phyloP scores from a whole-genome alignment of 1,140 invertebrate species.

The Drosophila carrolli region DNA sequence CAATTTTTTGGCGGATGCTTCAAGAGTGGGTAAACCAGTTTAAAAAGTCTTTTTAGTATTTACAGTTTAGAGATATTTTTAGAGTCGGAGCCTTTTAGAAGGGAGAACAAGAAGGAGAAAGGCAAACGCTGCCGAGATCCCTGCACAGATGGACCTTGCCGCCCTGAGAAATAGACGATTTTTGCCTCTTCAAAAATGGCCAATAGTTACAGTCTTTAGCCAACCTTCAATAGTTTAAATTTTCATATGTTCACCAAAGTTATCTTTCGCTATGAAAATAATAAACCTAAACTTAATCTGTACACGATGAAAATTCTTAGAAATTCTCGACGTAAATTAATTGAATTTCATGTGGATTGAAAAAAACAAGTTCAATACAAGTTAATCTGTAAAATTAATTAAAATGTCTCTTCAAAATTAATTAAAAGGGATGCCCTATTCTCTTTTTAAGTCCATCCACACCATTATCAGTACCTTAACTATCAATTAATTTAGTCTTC shows the following conservation, averaged over 20 bases:
- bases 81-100: conserved; percentile 9
- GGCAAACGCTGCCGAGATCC: conserved; percentile 22
- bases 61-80: not conserved
- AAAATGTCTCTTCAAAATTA: no score
- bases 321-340: no score
- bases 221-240: not conserved
- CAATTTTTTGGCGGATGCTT: conserved; percentile 44
- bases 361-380: no score
- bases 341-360: no score
- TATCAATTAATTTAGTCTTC: no score
- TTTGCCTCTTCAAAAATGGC: not conserved
- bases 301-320: no score
- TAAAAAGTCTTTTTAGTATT: not conserved
- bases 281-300: no score
- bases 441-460: no score
- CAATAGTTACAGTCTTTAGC: not conserved
- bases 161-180: conserved; percentile 12
- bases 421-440: no score
- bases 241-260: not conserved
- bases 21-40: conserved; percentile 26
- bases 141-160: conserved; percentile 41
- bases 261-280: not conserved
- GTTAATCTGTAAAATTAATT: no score
- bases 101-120: conserved; percentile 10
- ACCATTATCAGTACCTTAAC: no score